Evolutionary conservation across 2,113 vertebrate genomes (phyloP), one percentile per base, ranked within the genome.

Genomic region (Periophthalmodon schlosseri): DNA sequence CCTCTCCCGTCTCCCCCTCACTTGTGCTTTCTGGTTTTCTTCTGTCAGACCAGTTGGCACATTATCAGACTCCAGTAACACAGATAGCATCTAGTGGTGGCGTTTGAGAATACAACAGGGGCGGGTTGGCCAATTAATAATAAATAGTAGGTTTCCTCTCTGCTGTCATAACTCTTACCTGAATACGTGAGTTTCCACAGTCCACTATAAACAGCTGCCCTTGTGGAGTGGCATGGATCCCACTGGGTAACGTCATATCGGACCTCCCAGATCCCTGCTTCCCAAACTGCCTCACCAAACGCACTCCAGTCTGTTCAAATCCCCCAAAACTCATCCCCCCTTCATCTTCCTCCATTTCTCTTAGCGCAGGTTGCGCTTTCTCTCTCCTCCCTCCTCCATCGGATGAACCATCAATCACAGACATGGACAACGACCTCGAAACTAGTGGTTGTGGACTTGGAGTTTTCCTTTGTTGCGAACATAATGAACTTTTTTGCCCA

Each of bases 121-220:
- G 28, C 28, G 28, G 28, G 28, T 28, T 3, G 28, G 28, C 28
- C 3, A 3, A 28, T 28, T 2, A 28, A 28, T 28, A 28, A 28
- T 2, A 28, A 28, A 28, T 28, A 28, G 28, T 28, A 28, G 28
- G 28, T 28, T 28, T 28, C 8, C 36, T 50, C 1, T 50, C 49
- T 50, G 49, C 14, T 15, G 49, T 50, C 49, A 14, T 5, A 16
- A 13, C 21, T 15, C 24, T 60, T 60, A 92, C 89, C 90, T 92
- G 91, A 72, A 95, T 73, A 24, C 94, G 92, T n/a, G 91, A 89
- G 68, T 95, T 95, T 57, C 95, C 94, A 20, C 93, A 94, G 73
- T 95, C 95, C 28, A 95, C 95, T 21, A 95, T 86, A 47, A 92
- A 95, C 21, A 95, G 86, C 20, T 93, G 88, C 2, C 94, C 93